phyloP scores from a whole-genome alignment of 2,113 vertebrate species.

The Cebidichthys violaceus region DNA sequence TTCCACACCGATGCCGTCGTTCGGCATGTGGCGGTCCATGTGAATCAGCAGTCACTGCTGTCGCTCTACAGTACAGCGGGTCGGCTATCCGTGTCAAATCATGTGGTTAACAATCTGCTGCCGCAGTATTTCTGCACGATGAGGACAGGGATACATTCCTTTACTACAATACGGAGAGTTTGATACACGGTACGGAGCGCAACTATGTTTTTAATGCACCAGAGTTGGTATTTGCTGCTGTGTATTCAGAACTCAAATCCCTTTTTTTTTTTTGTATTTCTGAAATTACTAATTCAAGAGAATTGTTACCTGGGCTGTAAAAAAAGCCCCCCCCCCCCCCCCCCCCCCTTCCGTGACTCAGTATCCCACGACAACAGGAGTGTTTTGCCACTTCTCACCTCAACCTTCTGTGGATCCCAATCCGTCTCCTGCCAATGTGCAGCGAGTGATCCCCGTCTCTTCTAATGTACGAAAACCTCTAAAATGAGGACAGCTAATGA shows the following conservation, averaged over 20 bases:
- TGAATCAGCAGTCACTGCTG: constrained; percentile 43
- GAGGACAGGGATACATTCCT: constrained; percentile 10
- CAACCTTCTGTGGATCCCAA: constrained; percentile 42
- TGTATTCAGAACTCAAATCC: not conserved
- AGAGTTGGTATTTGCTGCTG: not conserved
- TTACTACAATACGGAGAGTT: not conserved
- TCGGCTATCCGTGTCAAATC: constrained; percentile 47
- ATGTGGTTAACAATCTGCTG: constrained; percentile 28
- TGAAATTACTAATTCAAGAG: constrained; percentile 19
- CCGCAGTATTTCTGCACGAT: constrained; percentile 22
- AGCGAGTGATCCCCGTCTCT: constrained; percentile 51
- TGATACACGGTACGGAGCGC: no score
- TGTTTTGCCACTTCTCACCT: constrained; percentile 46
- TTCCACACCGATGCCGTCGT: constrained; percentile 40
- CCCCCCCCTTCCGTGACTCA: constrained; percentile 6
- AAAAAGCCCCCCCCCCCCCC: constrained; percentile 9
- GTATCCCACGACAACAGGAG: constrained; percentile 7
- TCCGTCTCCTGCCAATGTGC: constrained; percentile 51
- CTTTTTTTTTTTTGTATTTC: constrained; percentile 22
- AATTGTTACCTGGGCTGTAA: constrained; percentile 13
- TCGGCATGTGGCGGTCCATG: constrained; percentile 31
- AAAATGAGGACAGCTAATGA: constrained; percentile 74
- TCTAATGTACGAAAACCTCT: constrained; percentile 62
- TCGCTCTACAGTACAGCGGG: constrained; percentile 31
- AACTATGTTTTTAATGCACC: not conserved